Conservation (phyloP, 2,888 invertebrate species). For the Spodoptera exigua region DNA sequence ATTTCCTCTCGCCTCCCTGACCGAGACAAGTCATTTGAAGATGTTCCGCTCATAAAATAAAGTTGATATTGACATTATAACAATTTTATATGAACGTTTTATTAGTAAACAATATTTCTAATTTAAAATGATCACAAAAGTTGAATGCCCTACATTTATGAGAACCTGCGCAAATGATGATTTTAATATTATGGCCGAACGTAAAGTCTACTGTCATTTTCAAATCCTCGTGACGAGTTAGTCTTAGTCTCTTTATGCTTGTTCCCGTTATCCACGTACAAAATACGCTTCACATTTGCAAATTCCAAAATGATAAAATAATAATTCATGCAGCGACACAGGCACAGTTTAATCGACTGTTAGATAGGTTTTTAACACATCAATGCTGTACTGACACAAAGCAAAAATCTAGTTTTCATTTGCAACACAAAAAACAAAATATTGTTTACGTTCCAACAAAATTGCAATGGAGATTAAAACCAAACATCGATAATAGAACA, state of each 20-base stretch:
- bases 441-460: constrained; percentile 49
- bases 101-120: too few species aligned
- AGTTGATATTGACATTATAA: too few species aligned
- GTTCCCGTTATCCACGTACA: not conserved
- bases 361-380: constrained; percentile 39
- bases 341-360: constrained; percentile 24
- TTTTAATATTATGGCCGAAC: not conserved
- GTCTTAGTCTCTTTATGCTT: not conserved
- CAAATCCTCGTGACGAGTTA: not conserved
- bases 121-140: too few species aligned
- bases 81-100: too few species aligned
- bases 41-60: too few species aligned
- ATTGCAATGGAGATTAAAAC: constrained; percentile 78
- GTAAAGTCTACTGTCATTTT: not conserved
- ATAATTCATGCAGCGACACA: constrained; percentile 33
- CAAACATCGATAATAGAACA: constrained; percentile 78
- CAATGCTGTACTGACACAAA: constrained; percentile 27
- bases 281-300: constrained; percentile 28
- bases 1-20: too few species aligned
- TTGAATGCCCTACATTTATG: too few species aligned
- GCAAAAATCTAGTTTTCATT: constrained; percentile 20
- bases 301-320: constrained; percentile 24
- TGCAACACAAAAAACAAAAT: constrained; percentile 29
- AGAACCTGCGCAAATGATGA: too few species aligned
- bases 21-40: too few species aligned